Evolutionary conservation across 1,140 invertebrate species (phyloP).

Genomic region (Apocrypta bakeri): DNA sequence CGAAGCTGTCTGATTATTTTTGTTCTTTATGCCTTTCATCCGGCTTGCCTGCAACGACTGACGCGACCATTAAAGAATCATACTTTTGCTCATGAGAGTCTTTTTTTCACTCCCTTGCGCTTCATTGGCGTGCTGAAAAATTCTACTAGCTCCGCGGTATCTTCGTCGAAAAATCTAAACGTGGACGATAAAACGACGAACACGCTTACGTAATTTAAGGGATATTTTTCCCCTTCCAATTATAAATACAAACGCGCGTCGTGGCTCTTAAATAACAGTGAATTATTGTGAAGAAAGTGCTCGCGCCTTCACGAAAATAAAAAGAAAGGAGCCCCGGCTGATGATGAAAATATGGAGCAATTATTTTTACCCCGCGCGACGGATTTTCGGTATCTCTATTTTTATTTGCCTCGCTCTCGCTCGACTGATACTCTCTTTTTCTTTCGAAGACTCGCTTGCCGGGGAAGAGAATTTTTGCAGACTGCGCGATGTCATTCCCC

Average conservation of each 20-base stretch:
- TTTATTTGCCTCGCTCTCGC: not conserved
- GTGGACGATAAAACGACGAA: too few species aligned
- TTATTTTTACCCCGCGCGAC: constrained; percentile 3
- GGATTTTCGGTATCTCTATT: constrained; percentile 31
- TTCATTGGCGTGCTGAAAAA: too few species aligned
- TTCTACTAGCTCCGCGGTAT: too few species aligned
- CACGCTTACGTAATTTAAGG: too few species aligned
- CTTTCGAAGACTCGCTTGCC: not conserved
- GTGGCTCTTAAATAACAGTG: too few species aligned
- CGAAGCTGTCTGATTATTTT: constrained; percentile 35
- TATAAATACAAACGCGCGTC: too few species aligned
- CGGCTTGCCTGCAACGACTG: not conserved
- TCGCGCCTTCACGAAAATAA: not conserved
- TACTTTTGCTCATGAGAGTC: not conserved
- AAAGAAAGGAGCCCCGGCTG: not conserved
- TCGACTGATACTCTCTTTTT: not conserved
- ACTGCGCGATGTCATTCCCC: constrained; percentile 11
- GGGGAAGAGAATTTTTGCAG: constrained; percentile 19
- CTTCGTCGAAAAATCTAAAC: too few species aligned
- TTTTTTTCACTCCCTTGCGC: not conserved
- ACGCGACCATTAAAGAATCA: constrained; percentile 5
- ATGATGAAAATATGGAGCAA: constrained; percentile 25
- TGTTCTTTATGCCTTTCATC: constrained; percentile 29
- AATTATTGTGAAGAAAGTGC: not conserved
- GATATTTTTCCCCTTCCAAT: too few species aligned